These are phyloP conservation scores for Cranoglanis bouderius DNA, from an alignment of 2,113 vertebrate species.

Conservation along the genomic window DNA sequence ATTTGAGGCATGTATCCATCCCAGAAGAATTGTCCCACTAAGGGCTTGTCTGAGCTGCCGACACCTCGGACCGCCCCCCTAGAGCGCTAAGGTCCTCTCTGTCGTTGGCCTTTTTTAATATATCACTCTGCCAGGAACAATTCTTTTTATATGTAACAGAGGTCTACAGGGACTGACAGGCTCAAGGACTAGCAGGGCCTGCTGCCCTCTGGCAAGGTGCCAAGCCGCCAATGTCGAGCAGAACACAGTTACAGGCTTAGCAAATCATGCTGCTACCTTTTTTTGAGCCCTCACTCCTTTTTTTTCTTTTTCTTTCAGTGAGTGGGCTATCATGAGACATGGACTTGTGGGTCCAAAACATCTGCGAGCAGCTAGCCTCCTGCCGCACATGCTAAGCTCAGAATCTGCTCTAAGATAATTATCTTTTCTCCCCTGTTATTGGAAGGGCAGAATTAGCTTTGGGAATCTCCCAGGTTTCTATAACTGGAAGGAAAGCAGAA, in stretches of 20 bases:
- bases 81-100: constrained; percentile 48
- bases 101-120: constrained; percentile 74
- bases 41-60: constrained; percentile 54
- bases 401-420: constrained; percentile 77
- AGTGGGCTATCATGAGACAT: constrained; percentile 60
- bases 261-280: constrained; percentile 74
- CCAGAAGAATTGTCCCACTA: constrained; percentile 67
- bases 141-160: constrained; percentile 77
- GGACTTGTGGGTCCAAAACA: constrained; percentile 55
- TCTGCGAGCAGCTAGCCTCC: constrained; percentile 69
- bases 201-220: constrained; percentile 75
- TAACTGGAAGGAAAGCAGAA: constrained; percentile 7
- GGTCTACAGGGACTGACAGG: constrained; percentile 69
- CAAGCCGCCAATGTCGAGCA: constrained; percentile 63
- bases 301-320: constrained; percentile 58
- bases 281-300: constrained; percentile 46
- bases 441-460: constrained; percentile 69
- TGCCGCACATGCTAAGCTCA: constrained; percentile 72
- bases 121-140: constrained; percentile 72
- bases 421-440: constrained; percentile 74
- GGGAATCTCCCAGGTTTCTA: constrained; percentile 65
- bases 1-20: constrained; percentile 70
- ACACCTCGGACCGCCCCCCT: constrained; percentile 57
- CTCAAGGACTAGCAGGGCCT: constrained; percentile 61
- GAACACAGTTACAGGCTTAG: constrained; percentile 70